These are phyloP conservation scores for Zygaena filipendulae DNA, from an alignment of 2,888 invertebrate species.

Conservation along the genomic window DNA sequence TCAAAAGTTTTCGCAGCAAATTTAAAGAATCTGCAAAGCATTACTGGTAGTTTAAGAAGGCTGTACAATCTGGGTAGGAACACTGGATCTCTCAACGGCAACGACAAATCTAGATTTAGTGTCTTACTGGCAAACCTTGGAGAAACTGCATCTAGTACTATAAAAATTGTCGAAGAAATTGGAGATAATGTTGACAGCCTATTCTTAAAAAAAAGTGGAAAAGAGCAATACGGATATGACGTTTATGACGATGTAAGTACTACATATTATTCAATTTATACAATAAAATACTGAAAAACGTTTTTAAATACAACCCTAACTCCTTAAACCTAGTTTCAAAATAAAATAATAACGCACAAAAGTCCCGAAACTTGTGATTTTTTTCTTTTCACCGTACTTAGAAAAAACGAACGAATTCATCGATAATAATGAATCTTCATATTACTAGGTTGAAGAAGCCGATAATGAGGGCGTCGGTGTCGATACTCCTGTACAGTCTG, in stretches of 20 bases:
- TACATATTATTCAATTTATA: neutral
- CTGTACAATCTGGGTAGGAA: slow-evolving; percentile 71
- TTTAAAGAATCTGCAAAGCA: slow-evolving; percentile 66
- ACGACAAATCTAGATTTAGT: slow-evolving; percentile 68
- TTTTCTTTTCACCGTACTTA: neutral
- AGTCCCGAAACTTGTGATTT: too few relatives aligned
- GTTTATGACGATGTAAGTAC: slow-evolving; percentile 40
- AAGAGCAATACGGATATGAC: slow-evolving; percentile 28
- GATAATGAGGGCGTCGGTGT: slow-evolving; percentile 51
- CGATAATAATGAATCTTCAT: too few relatives aligned
- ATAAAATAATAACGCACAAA: too few relatives aligned
- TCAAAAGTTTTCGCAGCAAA: slow-evolving; percentile 60
- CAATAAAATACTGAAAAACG: too few relatives aligned
- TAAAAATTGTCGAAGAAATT: slow-evolving; percentile 64
- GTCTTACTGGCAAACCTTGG: slow-evolving; percentile 65
- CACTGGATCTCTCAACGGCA: slow-evolving; percentile 61
- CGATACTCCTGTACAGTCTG: slow-evolving; percentile 38
- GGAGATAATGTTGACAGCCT: slow-evolving; percentile 58
- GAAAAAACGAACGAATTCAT: neutral
- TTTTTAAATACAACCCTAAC: too few relatives aligned
- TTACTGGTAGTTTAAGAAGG: slow-evolving; percentile 68
- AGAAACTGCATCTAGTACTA: slow-evolving; percentile 67
- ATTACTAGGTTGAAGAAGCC: slow-evolving; percentile 46
- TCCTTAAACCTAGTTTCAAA: too few relatives aligned
- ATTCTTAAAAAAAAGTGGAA: too few relatives aligned